Evolutionary conservation across 2,797 vertebrate species (phyloP), one percentile per base, ranked within the genome.

Genomic region (Melanotaenia boesemani): DNA sequence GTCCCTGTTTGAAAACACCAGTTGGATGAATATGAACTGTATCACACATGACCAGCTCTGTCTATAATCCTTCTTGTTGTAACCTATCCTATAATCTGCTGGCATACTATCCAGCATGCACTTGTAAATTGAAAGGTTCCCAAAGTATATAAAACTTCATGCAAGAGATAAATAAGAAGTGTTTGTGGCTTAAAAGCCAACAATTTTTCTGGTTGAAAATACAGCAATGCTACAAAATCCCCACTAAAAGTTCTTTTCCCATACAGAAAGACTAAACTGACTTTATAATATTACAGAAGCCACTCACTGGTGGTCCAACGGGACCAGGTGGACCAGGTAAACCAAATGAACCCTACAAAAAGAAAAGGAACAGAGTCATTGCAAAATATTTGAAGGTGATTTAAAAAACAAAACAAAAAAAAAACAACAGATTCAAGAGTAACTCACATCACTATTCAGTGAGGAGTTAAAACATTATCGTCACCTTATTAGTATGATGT

Each of bases 301-400:
- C 9, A 93, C 94, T 94, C 84, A 95, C 95, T 50, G 77, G 80
- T 28, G 61, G 66, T 15, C 94, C 94, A 3, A 87, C 56, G 30
- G 76, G 69, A 18, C 97, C 96, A 11, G 88, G 88, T 20, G 81
- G 86, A 4, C 96, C 96, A 0, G 79, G 87, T 32, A 91, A 79
- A 60, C 96, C 97, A 79, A 86, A 83, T 57, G 86, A 77, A 1
- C 97, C 97, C 97, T 98, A 30, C 0, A 88, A 18, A 86, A 71
- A 67, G 76, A 77, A 73, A 61, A 34, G 77, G 46, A 6, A 46
- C 20, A 37, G 16, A 20, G 68, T 57, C 5, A 59, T 30, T 41
- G 41, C 5, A 8, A 15, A 15, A 20, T 6, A 20, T 3, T 2
- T 5, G 10, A 10, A 12, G 11, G 37, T 13, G 3, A 39, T 24